Base-by-base conservation (phyloP, 2,113 vertebrate species). In the Xyrauchen texanus region DNA sequence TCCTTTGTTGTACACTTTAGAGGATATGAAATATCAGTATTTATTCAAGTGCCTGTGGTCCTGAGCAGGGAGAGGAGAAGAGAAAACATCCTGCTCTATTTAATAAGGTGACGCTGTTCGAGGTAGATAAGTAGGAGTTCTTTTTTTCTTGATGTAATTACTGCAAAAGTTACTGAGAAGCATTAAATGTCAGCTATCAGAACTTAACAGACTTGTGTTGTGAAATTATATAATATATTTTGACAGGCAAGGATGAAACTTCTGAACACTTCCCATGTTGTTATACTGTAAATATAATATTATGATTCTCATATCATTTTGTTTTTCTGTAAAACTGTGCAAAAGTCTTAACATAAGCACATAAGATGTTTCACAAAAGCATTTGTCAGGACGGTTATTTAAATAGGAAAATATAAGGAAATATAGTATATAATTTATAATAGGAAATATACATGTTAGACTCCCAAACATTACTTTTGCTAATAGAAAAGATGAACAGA, bases 1-100 rank as follows among this genome's bases (percentile, higher is more conserved):
- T 11, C 47, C 44, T 45, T 15, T 55, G 51, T 34, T 21, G 21
- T 34, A 34, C n/a, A 34, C 58, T 47, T 21, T 45, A 62, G 78
- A 69, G 76, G 68, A 70, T 76, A 82, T 65, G 42, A 73, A 78
- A 74, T 45, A 61, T 70, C 75, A 80, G 77, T 75, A 86, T 69
- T 66, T 82, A 65, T 61, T 68, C 49, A 46, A 70, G 82, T 64
- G 12, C 60, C 58, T n/a, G 21, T 8, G 44, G 42, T 47, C 49
- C 47, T 44, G 72, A 76, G 65, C 12, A 68, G 61, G 68, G 70
- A 3, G 11, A n/a, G 13, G 58, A 11, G 11, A 47, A 5, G 51
- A 53, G 51, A 55, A 51, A 57, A 70, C 61, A 68, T 70, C 53
- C 71, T 44, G 53, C 69, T 77, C 58, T 51, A 58, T 51, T 65